phyloP scores from a whole-genome alignment of 2,113 vertebrate genomes.

The Mustela nigripes region DNA sequence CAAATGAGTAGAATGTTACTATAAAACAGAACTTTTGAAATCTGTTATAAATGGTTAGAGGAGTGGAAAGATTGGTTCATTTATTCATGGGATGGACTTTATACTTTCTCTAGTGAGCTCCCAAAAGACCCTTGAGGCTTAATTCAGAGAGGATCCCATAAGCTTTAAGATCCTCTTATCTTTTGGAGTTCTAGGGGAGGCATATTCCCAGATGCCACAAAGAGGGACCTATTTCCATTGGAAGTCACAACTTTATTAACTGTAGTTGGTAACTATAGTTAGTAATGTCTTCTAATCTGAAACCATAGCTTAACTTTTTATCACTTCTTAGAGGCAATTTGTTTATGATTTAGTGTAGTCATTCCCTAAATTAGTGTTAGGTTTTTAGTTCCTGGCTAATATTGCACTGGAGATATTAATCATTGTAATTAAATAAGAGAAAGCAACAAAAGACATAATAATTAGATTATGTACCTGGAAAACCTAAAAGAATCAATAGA shows the following conservation, averaged over 20 bases:
- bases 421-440: background rate
- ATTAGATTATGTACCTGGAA: slow-evolving; percentile 17
- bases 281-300: background rate
- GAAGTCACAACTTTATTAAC: background rate
- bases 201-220: background rate
- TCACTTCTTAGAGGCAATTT: background rate
- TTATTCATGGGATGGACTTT: background rate
- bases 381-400: background rate
- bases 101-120: background rate
- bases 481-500: background rate
- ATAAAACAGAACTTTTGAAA: slow-evolving; percentile 12
- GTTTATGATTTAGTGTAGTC: background rate
- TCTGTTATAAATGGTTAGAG: background rate
- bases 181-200: background rate
- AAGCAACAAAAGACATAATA: background rate
- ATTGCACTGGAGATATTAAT: background rate
- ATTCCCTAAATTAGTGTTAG: background rate
- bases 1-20: background rate
- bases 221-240: background rate
- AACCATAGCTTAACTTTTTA: background rate
- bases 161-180: background rate
- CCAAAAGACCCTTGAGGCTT: background rate
- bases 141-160: background rate
- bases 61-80: background rate
- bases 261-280: background rate